phyloP scores from a whole-genome alignment of 2,113 vertebrate species.

The Panurus biarmicus region DNA sequence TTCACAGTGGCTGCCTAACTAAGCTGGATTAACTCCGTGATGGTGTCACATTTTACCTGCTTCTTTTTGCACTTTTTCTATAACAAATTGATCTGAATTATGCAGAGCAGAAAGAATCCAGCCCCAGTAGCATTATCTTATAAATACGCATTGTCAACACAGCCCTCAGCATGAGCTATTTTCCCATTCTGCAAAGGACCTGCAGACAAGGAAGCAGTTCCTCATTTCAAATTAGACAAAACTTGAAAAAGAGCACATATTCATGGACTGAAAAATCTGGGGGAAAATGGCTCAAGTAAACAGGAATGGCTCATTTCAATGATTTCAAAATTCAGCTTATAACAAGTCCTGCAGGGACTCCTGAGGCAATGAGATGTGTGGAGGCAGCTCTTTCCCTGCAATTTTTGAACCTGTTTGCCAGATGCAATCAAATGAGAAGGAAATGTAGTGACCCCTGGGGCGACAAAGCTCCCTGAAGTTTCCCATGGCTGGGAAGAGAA shows the following conservation, averaged over 20 bases:
- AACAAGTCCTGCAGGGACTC: neutral
- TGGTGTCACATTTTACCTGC: neutral
- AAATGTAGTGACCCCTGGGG: neutral
- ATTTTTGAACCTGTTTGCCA: neutral
- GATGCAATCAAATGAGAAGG: neutral
- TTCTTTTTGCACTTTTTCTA: neutral
- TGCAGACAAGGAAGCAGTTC: neutral
- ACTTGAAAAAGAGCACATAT: neutral
- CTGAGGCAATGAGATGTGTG: neutral
- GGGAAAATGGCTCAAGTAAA: neutral
- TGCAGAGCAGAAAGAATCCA: neutral
- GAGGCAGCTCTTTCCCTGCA: neutral
- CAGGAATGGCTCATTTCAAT: constrained; percentile 7
- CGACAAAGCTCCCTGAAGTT: neutral
- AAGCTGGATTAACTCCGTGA: neutral
- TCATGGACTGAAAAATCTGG: neutral
- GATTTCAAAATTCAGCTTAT: neutral
- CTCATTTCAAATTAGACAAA: constrained; percentile 16
- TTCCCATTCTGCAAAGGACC: neutral
- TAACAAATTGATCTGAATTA: neutral
- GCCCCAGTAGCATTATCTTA: neutral
- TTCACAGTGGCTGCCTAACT: neutral
- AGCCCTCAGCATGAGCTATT: constrained; percentile 23
- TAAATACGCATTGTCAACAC: constrained; percentile 3
- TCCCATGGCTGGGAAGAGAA: neutral